These are phyloP conservation scores for Meriones unguiculatus DNA, from an alignment of 2,113 vertebrate species.

Conservation along the genomic window DNA sequence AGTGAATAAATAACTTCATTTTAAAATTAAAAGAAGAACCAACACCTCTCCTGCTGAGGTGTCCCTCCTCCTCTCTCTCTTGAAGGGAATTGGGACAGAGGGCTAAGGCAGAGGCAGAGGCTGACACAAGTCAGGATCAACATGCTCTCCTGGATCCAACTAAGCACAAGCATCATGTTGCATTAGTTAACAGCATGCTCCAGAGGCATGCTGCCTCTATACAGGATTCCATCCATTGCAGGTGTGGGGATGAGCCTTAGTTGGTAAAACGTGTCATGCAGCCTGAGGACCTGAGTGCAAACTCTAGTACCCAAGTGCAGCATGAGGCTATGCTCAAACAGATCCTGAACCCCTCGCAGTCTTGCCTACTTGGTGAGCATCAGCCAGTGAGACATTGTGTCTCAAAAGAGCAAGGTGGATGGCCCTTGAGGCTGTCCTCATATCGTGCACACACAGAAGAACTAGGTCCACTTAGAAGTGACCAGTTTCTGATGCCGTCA, in stretches of 20 bases:
- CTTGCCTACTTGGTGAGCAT: not conserved
- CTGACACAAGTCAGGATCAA: not conserved
- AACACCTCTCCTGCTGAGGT: not conserved
- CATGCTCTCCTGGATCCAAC: not conserved
- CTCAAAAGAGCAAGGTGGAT: not conserved
- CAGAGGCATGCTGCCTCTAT: not conserved
- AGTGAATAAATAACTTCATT: too few relatives aligned
- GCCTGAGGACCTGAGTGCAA: not conserved
- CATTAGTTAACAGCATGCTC: not conserved
- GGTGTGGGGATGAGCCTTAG: not conserved
- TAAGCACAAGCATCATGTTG: not conserved
- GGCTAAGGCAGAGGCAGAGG: not conserved
- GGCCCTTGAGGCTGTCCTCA: not conserved
- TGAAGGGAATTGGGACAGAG: not conserved
- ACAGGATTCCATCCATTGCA: not conserved
- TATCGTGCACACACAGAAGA: not conserved
- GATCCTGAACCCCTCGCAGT: not conserved
- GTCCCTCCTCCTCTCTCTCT: not conserved
- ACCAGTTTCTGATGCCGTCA: not conserved
- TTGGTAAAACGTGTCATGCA: not conserved
- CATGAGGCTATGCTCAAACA: not conserved
- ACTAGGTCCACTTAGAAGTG: not conserved
- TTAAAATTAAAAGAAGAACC: too few relatives aligned
- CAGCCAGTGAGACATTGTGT: not conserved
- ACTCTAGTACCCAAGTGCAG: not conserved